Evolutionary conservation across 2,888 invertebrate genomes (phyloP), one percentile per base, ranked within the genome.

Genomic region (Bellardia pandia): DNA sequence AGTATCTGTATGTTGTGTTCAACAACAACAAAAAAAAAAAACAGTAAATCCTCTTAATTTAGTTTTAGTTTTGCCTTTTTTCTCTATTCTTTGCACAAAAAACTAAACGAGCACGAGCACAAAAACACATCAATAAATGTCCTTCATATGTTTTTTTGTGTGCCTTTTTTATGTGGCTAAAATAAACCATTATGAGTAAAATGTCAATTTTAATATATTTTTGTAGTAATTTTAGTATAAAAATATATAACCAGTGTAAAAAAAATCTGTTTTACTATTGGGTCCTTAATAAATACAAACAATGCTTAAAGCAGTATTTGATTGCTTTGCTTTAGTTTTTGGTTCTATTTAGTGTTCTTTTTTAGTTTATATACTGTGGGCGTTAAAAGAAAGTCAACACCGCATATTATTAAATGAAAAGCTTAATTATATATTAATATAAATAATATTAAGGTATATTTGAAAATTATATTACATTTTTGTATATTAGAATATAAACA

Each of bases 91-190:
- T 64, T 66, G 60, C 40, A 14, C n/a, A 33, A 33, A 40, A 58
- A 33, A 33, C 56, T n/a, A 45, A 45, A 45, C 40, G 8, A 40
- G 40, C 5, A 74, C 30, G 60, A 42, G 40, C 13, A 2, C 6
- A 51, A 66, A 75, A 72, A 48, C 48, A 68, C 79, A 71, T 86
- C 77, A 81, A 86, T 86, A 86, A 72, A 74, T 74, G 74, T 81
- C 74, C 86, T 86, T 78, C 68, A 58, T 14, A n/a, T 45, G 0
- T 11, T 45, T 33, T 62, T 14, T 45, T 77, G 53, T 56, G 3
- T 30, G 9, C 5, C 13, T 48, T 62, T 48, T 45, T 60, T 60
- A 11, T 69, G 30, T 76, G 40, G 69, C 48, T 74, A 51, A 64
- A 72, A 64, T 48, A 80, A 62, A 64, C 66, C 72, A 84, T 78